These are phyloP conservation scores for Pachycephus smyrnensis DNA, from an alignment of 2,888 invertebrate species.

Conservation along the genomic window DNA sequence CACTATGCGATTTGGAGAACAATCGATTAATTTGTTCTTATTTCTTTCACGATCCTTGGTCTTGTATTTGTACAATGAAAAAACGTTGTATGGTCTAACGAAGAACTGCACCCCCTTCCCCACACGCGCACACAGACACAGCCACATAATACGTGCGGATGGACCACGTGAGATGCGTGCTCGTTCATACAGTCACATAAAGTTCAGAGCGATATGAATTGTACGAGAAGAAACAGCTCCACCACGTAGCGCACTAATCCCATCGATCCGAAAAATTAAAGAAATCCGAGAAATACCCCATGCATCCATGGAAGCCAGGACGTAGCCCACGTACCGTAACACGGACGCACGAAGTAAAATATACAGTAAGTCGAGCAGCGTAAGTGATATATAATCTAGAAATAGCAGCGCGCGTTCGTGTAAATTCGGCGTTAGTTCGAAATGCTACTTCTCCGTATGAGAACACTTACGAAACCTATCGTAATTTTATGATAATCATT, in stretches of 20 bases:
- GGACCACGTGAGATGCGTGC: no score
- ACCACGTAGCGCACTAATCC: no score
- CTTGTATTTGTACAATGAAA: conserved; percentile 50
- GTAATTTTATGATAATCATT: conserved; percentile 62
- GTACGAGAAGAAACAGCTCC: no score
- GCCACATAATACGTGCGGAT: conserved; percentile 20
- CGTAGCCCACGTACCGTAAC: not conserved
- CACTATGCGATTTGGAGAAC: conserved; percentile 38
- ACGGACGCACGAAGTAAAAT: conserved; percentile 11
- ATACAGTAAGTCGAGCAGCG: conserved; percentile 60
- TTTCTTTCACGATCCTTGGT: conserved; percentile 50
- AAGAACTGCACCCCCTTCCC: conserved; percentile 41
- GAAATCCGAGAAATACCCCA: no score
- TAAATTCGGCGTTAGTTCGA: conserved; percentile 59
- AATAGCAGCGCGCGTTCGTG: conserved; percentile 59
- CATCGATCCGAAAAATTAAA: no score
- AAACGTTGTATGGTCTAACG: conserved; percentile 47
- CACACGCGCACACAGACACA: conserved; percentile 23
- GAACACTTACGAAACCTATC: conserved; percentile 41
- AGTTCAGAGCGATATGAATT: no score
- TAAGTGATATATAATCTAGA: conserved; percentile 65
- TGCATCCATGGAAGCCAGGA: not conserved
- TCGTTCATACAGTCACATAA: no score
- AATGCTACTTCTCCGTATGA: conserved; percentile 54
- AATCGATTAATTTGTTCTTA: conserved; percentile 44